Conservation (phyloP, 2,113 vertebrate species). For the Labeo rohita region DNA sequence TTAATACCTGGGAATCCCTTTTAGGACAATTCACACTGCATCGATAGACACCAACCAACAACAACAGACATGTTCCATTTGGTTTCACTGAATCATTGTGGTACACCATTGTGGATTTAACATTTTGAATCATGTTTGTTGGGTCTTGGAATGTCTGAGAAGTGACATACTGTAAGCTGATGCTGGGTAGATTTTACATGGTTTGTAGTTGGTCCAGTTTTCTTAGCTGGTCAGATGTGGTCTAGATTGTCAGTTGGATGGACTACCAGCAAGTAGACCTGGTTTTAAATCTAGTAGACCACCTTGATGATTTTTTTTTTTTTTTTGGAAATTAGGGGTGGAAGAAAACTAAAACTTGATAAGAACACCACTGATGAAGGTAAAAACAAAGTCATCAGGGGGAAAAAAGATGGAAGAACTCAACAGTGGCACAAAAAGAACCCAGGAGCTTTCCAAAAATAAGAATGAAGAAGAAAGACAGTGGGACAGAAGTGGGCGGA, state of each 20-base stretch:
- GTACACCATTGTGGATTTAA: no score
- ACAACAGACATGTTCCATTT: no score
- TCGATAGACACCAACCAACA: no score
- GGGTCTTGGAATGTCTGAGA: neutral
- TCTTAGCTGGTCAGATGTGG: neutral
- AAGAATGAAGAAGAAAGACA: constrained; percentile 11
- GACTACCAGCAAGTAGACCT: neutral
- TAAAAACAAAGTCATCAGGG: neutral
- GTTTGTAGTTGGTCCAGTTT: neutral
- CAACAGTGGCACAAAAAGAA: constrained; percentile 50
- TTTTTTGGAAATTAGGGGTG: neutral
- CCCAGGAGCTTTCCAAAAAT: constrained; percentile 35
- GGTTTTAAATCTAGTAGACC: neutral
- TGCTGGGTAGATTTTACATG: neutral
- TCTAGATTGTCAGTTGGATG: neutral
- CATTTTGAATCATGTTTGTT: no score
- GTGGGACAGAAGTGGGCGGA: neutral
- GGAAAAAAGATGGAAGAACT: constrained; percentile 32
- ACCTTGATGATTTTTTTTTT: neutral
- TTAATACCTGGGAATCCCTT: no score
- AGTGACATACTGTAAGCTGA: neutral
- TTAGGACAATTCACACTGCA: no score
- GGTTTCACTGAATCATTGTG: no score
- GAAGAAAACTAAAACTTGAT: neutral
- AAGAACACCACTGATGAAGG: neutral